Conservation (phyloP, 1,140 invertebrate genomes). For the Periplaneta americana region DNA sequence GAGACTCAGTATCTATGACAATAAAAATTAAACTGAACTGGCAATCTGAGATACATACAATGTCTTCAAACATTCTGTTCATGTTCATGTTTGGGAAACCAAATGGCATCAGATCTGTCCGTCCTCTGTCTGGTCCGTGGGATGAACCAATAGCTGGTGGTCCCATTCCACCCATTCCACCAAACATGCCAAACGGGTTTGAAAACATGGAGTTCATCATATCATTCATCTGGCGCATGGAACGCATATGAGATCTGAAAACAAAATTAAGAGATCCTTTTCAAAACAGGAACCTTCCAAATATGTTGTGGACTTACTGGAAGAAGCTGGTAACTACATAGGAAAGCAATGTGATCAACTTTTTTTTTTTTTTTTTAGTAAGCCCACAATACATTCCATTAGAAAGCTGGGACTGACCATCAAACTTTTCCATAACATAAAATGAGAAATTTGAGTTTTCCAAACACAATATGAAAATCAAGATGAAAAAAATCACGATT, state of each 20-base stretch:
- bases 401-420: no score
- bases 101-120: conserved; percentile 8
- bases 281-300: not conserved
- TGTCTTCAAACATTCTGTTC: conserved; percentile 2
- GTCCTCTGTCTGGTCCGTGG: not conserved
- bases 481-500: no score
- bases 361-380: no score
- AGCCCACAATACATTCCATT: no score
- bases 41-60: conserved; percentile 12
- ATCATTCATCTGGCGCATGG: conserved; percentile 14
- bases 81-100: conserved; percentile 7
- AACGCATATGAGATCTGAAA: conserved; percentile 9
- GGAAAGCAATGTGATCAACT: no score
- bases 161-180: conserved; percentile 10
- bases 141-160: conserved; percentile 1
- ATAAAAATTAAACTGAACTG: no score
- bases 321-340: no score
- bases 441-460: no score
- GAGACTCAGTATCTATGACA: no score
- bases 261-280: not conserved
- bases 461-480: no score
- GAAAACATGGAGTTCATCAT: conserved; percentile 12
- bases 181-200: conserved; percentile 13
- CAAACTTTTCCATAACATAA: no score
- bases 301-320: no score